phyloP scores from a whole-genome alignment of 2,113 vertebrate species.

The Pollimyrus isidori region DNA sequence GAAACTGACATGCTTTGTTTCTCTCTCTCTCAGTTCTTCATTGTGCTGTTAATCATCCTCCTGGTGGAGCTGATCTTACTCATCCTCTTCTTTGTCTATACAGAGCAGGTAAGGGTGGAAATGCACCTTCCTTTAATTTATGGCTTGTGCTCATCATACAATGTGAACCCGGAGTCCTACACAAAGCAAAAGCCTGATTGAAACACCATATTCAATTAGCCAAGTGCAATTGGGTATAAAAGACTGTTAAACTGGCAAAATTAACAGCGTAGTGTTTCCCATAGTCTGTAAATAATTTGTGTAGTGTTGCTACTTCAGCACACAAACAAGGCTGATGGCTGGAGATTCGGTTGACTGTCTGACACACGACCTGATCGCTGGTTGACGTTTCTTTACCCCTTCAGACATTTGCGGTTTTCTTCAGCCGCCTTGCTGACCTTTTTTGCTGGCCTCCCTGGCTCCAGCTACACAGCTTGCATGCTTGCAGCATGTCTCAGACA shows the following conservation, averaged over 20 bases:
- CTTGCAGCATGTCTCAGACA: background rate
- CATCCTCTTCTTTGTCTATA: slow-evolving; percentile 95
- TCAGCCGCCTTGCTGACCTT: background rate
- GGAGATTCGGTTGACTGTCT: background rate
- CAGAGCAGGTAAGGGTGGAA: slow-evolving; percentile 78
- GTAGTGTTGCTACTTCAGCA: background rate
- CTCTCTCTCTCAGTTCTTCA: slow-evolving; percentile 78
- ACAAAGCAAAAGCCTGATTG: background rate
- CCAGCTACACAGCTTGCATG: background rate
- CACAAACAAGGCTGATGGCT: background rate
- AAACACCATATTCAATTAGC: background rate
- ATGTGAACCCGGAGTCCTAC: background rate
- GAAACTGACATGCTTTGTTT: slow-evolving; percentile 22
- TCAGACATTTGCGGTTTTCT: background rate
- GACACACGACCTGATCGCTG: background rate
- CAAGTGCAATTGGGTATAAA: background rate
- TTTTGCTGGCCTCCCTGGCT: background rate
- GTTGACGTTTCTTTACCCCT: background rate
- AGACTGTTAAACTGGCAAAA: background rate
- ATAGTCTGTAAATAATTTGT: background rate
- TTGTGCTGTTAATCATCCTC: slow-evolving; percentile 88
- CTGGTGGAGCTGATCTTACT: slow-evolving; percentile 88
- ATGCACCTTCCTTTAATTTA: background rate
- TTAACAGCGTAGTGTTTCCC: background rate
- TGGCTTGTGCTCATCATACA: background rate